phyloP scores from a whole-genome alignment of 2,113 vertebrate genomes.

The Malurus alboscapulatus region DNA sequence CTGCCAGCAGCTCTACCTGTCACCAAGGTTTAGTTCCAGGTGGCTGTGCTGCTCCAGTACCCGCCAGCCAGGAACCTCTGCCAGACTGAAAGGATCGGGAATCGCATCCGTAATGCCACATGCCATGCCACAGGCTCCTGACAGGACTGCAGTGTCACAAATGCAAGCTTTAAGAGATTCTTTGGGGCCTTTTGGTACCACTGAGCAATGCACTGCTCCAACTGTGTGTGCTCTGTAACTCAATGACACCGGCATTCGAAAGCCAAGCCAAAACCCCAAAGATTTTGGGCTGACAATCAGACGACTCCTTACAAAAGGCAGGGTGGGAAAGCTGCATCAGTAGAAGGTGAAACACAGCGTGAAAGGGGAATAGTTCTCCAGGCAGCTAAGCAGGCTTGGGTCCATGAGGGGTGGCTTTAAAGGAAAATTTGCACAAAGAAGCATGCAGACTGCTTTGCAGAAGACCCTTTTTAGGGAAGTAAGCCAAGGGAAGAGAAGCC shows the following conservation, averaged over 20 bases:
- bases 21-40: constrained; percentile 42
- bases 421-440: neutral
- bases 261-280: neutral
- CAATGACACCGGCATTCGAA: neutral
- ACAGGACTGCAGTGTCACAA: neutral
- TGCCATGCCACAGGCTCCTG: fast-evolving
- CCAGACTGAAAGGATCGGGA: neutral
- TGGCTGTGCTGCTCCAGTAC: neutral
- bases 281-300: neutral
- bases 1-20: neutral
- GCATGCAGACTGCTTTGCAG: neutral
- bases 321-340: neutral
- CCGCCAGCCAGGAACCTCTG: neutral
- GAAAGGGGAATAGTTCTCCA: neutral
- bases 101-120: fast-evolving
- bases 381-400: neutral
- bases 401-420: neutral
- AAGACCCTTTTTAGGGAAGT: neutral
- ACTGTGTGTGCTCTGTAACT: neutral
- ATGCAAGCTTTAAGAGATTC: neutral
- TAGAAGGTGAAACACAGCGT: neutral
- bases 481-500: neutral
- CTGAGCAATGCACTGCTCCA: neutral
- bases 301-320: neutral
- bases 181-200: neutral